Base-by-base conservation (phyloP, 1,140 invertebrate genomes). In the Melanaphis sacchari region DNA sequence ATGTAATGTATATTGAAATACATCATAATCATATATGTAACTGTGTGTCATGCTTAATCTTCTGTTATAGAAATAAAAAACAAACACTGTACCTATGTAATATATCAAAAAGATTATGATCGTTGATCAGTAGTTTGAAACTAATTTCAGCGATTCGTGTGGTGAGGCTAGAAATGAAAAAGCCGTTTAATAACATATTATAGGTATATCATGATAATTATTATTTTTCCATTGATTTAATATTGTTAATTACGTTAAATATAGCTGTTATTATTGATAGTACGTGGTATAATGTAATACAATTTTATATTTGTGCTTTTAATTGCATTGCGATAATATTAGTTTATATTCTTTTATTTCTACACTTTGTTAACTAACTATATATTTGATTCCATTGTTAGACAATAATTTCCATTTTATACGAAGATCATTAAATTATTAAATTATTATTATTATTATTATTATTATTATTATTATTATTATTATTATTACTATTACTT, bases 371-470 rank as follows among this genome's bases (percentile, higher is more conserved):
- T 88, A 22, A 11, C 31, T 88, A 22, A 11, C 31, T n/a, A n/a
- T 88, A 2, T 88, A 88, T 49, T 88, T 24, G 85, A 88, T 88
- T 88, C 7, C n/a, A 49, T 88, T 88, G 43, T 88, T 88, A 36
- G 43, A 88, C 43, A 88, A 49, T 88, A 88, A 88, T 88, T 49
- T 88, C 21, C 7, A 88, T 88, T 49, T 88, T 88, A 46, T 88
- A 88, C 85, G 43, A 88, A 46, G 43, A 9, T 21, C 43, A 41
- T 84, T 88, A 84, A 8, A 21, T 21, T 82, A 82, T 15, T 40
- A n/a, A n/a, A 82, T 82, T 21, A 66, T 76, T 8, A 31, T 76
- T 2, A 31, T 26, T 31, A 76, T 31, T 26, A 31, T 18, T 24
- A 21, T 21, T 82, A 82, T 15, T 40, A 82, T 82, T 21, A 66